phyloP scores from a whole-genome alignment of 1,140 invertebrate species.

The Oedothorax gibbosus region DNA sequence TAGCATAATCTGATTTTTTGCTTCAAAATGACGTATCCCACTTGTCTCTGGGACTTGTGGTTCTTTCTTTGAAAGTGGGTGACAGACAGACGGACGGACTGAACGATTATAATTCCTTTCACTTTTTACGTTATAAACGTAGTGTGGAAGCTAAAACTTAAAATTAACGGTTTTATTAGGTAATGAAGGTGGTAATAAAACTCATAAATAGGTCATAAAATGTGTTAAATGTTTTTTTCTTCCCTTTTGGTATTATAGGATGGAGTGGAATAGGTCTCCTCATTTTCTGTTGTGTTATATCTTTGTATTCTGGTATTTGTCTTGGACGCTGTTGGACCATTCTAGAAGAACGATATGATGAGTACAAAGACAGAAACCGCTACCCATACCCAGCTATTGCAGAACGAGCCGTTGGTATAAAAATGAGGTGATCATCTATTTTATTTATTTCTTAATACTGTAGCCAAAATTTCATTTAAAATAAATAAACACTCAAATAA shows the following conservation, averaged over 20 bases:
- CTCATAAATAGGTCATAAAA: neutral
- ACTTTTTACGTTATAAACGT: too few species aligned
- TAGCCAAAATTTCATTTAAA: too few species aligned
- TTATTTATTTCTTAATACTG: too few species aligned
- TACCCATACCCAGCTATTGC: conserved; percentile 62
- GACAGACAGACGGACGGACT: too few species aligned
- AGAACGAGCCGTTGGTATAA: conserved; percentile 36
- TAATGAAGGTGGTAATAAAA: too few species aligned
- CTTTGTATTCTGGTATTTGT: conserved; percentile 72
- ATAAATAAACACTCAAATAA: too few species aligned
- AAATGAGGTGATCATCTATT: conserved; percentile 44
- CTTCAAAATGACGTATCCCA: too few species aligned
- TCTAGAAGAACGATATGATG: conserved; percentile 76
- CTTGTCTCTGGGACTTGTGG: too few species aligned
- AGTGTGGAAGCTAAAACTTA: too few species aligned
- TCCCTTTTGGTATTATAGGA: conserved; percentile 66
- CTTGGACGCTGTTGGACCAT: conserved; percentile 79
- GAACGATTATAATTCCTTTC: too few species aligned
- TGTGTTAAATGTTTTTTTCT: neutral
- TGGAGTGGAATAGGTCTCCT: conserved; percentile 76
- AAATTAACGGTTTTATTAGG: neutral
- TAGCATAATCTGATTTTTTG: too few species aligned
- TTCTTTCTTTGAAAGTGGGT: too few species aligned
- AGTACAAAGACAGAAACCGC: conserved; percentile 69
- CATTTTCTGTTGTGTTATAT: conserved; percentile 73